Evolutionary conservation across 2,797 vertebrate genomes (phyloP), one percentile per base, ranked within the genome.

Genomic region (Mycteria americana): DNA sequence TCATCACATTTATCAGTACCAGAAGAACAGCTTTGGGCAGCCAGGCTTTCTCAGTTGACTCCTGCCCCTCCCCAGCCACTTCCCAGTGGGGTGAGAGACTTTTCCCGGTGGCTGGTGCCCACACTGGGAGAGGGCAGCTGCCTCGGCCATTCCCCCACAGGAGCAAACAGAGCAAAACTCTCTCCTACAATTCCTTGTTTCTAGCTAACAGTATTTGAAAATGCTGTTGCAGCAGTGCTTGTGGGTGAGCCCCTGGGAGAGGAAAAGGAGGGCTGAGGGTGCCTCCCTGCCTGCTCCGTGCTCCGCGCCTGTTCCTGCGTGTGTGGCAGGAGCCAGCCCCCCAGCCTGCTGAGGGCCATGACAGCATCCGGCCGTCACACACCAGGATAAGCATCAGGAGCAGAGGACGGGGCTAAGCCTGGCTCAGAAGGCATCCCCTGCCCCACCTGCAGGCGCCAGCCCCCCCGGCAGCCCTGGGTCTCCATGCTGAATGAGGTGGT

Each of bases 91-190:
- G 24, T 6, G 45, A 70, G 41, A 86, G 50, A 11, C 14, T 35
- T 70, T 76, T 62, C 37, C 54, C 9, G 6, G 16, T 2, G 5
- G 15, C 25, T 24, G 16, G 12, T 15, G 25, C 41, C 72, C 23
- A 15, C 10, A 5, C 4, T 1, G 1, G 12, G 60, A 45, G 9
- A 27, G 27, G 28, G 33, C n/a, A 48, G 23, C 15, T 65, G 25
- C 30, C 33, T 64, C 0, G 0, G 53, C 60, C 7, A 1, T 11
- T 59, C 30, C 45, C 12, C 18, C 1, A 1, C 23, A 67, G 50
- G 8, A 53, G 12, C 21, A 57, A 37, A 59, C 11, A 41, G n/a
- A 39, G 13, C 18, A 59, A 30, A 64, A 45, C 37, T 54, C 23
- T 10, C 13, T 48, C 30, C 53, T 56, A 30, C 27, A 62, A 21